Conservation (phyloP, 1,140 invertebrate genomes). For the Aphis craccivora region DNA sequence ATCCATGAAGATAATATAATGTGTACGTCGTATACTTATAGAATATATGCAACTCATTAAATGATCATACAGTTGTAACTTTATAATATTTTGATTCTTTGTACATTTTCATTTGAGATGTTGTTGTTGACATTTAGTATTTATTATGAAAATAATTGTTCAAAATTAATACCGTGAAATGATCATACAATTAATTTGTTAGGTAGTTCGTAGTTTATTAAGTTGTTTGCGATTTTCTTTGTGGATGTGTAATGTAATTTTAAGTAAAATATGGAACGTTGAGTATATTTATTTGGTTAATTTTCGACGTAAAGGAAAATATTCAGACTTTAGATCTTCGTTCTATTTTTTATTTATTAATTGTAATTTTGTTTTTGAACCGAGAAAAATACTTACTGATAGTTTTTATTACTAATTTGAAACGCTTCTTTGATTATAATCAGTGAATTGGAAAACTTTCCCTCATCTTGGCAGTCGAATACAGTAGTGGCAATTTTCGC, state of each 20-base stretch:
- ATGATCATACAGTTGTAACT: neutral
- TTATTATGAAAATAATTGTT: no score
- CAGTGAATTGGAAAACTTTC: constrained; percentile 62
- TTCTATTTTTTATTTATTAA: neutral
- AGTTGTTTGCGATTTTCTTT: no score
- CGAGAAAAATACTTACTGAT: constrained; percentile 64
- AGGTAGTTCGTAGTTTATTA: no score
- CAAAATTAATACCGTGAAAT: neutral
- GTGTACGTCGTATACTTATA: neutral
- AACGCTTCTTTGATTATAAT: constrained; percentile 65
- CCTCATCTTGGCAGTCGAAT: constrained; percentile 66
- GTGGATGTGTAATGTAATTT: no score
- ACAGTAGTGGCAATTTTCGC: constrained; percentile 65
- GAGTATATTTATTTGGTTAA: neutral
- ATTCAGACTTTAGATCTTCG: neutral
- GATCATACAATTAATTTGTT: no score
- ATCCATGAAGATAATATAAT: neutral
- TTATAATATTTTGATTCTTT: neutral
- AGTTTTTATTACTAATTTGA: constrained; percentile 66
- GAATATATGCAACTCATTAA: neutral
- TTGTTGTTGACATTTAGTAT: no score
- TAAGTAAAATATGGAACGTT: neutral
- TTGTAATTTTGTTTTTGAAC: neutral
- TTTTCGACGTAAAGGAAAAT: neutral
- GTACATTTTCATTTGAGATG: neutral